Conservation (phyloP, 2,113 vertebrate genomes). For the Clupea harengus region DNA sequence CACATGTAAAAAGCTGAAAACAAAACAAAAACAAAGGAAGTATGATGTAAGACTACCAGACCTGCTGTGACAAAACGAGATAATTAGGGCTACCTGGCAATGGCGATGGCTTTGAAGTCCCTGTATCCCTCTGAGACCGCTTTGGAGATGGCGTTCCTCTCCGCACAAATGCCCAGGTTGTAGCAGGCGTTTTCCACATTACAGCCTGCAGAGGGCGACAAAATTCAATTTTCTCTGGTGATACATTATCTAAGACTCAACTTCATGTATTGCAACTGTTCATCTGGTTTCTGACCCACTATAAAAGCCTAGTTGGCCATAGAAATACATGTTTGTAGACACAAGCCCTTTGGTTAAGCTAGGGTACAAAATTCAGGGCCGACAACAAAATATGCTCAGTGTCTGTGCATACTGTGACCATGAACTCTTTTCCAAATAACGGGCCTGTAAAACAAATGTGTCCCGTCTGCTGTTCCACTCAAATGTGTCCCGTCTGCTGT, state of each 20-base stretch:
- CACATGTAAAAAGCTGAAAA: too few species aligned
- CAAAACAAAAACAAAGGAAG: neutral
- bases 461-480: too few species aligned
- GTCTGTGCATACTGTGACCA: too few species aligned
- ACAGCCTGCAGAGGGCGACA: slow-evolving; percentile 75
- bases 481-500: too few species aligned
- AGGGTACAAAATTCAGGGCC: too few species aligned
- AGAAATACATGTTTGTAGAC: too few species aligned
- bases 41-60: neutral
- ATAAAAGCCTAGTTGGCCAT: neutral
- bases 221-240: neutral
- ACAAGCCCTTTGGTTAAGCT: too few species aligned
- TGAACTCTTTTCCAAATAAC: too few species aligned
- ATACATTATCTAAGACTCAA: neutral
- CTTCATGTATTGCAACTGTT: neutral
- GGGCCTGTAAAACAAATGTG: too few species aligned
- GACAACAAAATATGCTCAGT: too few species aligned
- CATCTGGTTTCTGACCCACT: neutral
- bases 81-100: slow-evolving; percentile 73
- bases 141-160: slow-evolving; percentile 81
- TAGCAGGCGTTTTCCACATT: slow-evolving; percentile 86
- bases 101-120: slow-evolving; percentile 84
- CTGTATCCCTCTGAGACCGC: slow-evolving; percentile 84
- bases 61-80: neutral
- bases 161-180: slow-evolving; percentile 82